Evolutionary conservation across 2,797 vertebrate species (phyloP), one percentile per base, ranked within the genome.

Genomic region (Poeciliopsis turneri): DNA sequence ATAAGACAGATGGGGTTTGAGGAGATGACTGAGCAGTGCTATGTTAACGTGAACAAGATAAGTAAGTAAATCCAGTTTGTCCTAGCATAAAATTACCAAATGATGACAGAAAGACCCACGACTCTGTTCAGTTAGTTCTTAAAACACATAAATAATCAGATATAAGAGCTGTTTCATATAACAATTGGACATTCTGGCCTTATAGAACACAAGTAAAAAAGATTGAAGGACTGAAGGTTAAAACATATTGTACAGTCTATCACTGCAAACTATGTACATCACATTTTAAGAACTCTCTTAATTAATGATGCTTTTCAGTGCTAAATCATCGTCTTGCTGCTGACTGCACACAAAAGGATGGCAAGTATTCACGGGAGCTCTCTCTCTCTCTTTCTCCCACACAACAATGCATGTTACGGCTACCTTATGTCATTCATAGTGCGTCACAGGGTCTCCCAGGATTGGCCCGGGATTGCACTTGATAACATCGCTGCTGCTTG

Each of bases 401-500:
- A 81, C 90, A 87, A 79, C 77, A 84, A 77, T 82, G 90, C 83
- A 90, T 83, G 86, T 90, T 89, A 90, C 79, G 80, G 84, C 88
- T 89, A 84, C 79, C 81, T 93, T 92, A 92, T 92, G 90, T 92
- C 92, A 93, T 84, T 79, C 79, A 25, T 84, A 75, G 83, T 92
- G 87, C 90, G 88, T 93, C 92, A 93, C 81, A 57, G 91, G 92
- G 90, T 92, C 90, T 93, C 92, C 92, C 92, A 84, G 89, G 89
- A 92, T 88, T 76, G 87, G 83, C 90, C 87, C 85, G 78, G 84
- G 81, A 90, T 88, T 87, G 84, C 89, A 92, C 84, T 88, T 88
- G 90, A 92, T 92, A 89, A 88, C 77, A 85, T 76, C 61, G 61
- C 81, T 72, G 80, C 82, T 84, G 79, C 82, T 83, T 91, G 77